Evolutionary conservation across 2,797 vertebrate species (phyloP), one percentile per base, ranked within the genome.

Genomic region (Rhodeus uyekii): DNA sequence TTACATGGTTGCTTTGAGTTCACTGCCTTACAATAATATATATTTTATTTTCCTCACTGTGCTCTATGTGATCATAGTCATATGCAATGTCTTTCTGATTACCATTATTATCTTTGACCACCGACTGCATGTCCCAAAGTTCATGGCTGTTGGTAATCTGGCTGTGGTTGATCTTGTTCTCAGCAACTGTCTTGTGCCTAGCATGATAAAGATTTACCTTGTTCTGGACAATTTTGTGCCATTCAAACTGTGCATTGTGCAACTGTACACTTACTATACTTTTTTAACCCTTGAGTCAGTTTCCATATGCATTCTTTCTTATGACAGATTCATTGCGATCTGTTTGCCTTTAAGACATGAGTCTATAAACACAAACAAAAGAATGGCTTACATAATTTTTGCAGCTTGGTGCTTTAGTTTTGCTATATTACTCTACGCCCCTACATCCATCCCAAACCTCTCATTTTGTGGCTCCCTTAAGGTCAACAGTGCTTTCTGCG

Each of bases 401-500:
- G 9, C 88, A 16, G 27, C 81, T 5, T 94, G 92, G 91, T 39
- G 10, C 2, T 36, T 88, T 32, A 0, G 19, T 68, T 0, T 91
- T 3, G 79, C 73, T 22, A 0, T 36, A 0, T 2, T 0, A 0
- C 6, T 38, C 0, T 89, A 83, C 68, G 0, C 77, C 10, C 71
- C 10, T 8, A 0, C 3, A 14, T 84, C 89, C 61, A 90, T 94
- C 73, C 90, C 85, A 8, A 50, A 2, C 22, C 80, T 94, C 50
- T 92, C 90, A 6, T 94, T 92, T 50, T 94, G 93, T 44, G 84
- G 29, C 1, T 93, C 93, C 12, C 78, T 92, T 2, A 50, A 4
- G 6, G 90, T 93, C 73, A 86, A 88, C 55, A 94, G 93, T 38
- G 93, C 93, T 77, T 94, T 94, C 80, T 93, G 93, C 73, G 92